Conservation (phyloP, 2,888 invertebrate genomes). For the Creontiades dilutus region DNA sequence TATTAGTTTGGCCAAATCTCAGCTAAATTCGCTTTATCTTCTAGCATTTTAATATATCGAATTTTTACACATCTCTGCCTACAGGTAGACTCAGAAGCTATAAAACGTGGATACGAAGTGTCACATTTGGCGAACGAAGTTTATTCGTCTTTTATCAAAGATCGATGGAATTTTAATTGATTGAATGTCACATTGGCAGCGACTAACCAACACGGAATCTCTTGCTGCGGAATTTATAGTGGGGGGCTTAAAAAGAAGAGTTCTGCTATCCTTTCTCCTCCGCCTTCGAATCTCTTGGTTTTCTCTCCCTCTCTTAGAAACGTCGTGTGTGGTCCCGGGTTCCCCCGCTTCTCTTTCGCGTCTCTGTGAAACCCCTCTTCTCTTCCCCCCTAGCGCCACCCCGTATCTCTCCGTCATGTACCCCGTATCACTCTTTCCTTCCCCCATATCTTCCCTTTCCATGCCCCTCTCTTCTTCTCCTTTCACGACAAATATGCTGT, state of each 20-base stretch:
- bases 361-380: too few relatives aligned
- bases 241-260: constrained; percentile 4
- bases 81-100: too few relatives aligned
- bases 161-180: background rate
- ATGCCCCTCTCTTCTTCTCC: background rate
- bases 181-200: background rate
- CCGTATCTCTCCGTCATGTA: background rate
- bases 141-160: too few relatives aligned
- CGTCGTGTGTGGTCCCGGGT: constrained; percentile 60
- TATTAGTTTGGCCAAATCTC: too few relatives aligned
- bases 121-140: too few relatives aligned
- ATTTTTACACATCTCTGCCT: too few relatives aligned
- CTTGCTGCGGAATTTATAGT: constrained; percentile 1
- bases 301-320: constrained; percentile 65
- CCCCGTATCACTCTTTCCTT: background rate
- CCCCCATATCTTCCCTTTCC: background rate
- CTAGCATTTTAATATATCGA: too few relatives aligned
- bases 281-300: constrained; percentile 52
- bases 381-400: too few relatives aligned
- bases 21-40: too few relatives aligned
- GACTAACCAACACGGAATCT: background rate
- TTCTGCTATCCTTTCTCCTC: constrained; percentile 40
- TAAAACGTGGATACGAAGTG: too few relatives aligned
- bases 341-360: background rate
- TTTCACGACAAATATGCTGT: constrained; percentile 68